Evolutionary conservation across 2,888 invertebrate species (phyloP), one percentile per base, ranked within the genome.

Genomic region (Amphipyra tragopoginis): DNA sequence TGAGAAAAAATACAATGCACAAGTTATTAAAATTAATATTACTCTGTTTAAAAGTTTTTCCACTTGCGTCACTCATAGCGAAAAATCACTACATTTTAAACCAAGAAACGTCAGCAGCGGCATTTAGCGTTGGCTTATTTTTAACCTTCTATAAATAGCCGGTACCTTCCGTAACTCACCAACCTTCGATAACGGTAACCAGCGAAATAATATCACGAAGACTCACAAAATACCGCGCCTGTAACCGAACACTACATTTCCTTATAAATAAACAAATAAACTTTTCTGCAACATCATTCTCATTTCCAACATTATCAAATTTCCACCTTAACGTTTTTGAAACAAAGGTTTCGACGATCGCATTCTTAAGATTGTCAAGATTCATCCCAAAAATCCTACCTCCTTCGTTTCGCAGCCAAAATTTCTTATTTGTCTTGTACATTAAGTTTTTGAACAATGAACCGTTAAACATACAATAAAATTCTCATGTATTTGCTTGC

Each of bases 171-270:
- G 72, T 72, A 81, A 77, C 73, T 65, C 59, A 77, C 74, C 71
- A 74, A 79, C 72, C 71, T 57, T 63, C 77, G 61, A 47, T 90
- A 92, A 92, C 91, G 89, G 92, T 83, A 83, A 85, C 75, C 72
- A 50, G 64, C 81, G 72, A 86, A 87, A 88, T 84, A 86, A 86
- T 85, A 86, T 85, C 81, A 76, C 62, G 79, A 86, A 82, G 77
- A 81, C 85, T 82, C 82, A 81, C 84, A 84, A 84, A 82, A 85
- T 81, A 84, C 86, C 78, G 79, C 72, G 72, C 80, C 63, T 85
- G 92, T 90, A 93, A 92, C 91, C 82, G 77, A 89, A 92, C 79
- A 90, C 91, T 87, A 85, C 82, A 77, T 85, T 88, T 87, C 88
- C 87, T 86, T 87, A 87, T 82, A 88, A 88, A 86, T 83, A 85